Evolutionary conservation across 2,797 vertebrate species (phyloP), one percentile per base, ranked within the genome.

Genomic region (Leptodactylus fallax): DNA sequence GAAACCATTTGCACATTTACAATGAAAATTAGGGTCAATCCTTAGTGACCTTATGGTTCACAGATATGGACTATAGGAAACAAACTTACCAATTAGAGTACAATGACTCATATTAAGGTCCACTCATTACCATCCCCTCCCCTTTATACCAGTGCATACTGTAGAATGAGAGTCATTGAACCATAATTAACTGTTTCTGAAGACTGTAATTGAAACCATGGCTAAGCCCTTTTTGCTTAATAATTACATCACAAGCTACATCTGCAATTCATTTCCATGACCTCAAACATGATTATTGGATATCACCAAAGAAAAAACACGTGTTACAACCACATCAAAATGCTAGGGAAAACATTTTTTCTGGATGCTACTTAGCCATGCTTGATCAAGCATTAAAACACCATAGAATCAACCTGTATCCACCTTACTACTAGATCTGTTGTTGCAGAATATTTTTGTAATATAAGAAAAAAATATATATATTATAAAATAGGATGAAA

Each of bases 101-200:
- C 85, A 89, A 86, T 89, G 79, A 60, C 84, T 60, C 55, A 36
- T 53, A 86, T 86, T 89, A 86, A 79, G n/a, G 27, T 65, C 55
- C 85, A 72, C 45, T 79, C 61, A 72, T 86, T 86, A 78, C 55
- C 80, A 83, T 86, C 83, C 77, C 56, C 60, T 65, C 71, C 45
- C 13, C 79, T 81, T 67, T 60, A 79, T 86, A 83, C 58, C 60
- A 71, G 80, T 83, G 36, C 69, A 60, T 63, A 77, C 84, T 86
- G 84, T 82, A 78, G 87, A 86, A 89, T 82, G 71, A 65, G 51
- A 86, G 53, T 79, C 80, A 89, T 89, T 89, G 85, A 89, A 86
- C 85, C 88, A 86, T 86, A 89, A 89, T 89, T 89, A 87, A 89
- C 85, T 89, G 71, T 89, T 89, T 87, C 85, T 86, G 53, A 83